Conservation (phyloP, 1,140 invertebrate species). For the Drosophila arizonae region DNA sequence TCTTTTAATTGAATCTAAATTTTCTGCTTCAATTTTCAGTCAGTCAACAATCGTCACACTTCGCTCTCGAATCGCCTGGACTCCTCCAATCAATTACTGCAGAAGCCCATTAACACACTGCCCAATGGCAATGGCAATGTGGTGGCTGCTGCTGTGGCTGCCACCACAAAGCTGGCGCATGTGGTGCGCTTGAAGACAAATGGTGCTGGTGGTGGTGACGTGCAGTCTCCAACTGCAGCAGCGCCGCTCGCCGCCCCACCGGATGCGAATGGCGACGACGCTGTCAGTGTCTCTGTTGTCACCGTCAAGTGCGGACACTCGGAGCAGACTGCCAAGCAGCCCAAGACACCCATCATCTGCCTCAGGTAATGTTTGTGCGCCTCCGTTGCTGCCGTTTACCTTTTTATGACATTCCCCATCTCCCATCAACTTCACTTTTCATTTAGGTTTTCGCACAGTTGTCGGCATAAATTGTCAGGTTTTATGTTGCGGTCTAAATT, state of each 20-base stretch:
- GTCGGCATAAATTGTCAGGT: slow-evolving; percentile 52
- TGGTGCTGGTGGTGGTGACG: slow-evolving; percentile 29
- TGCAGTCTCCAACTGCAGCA: slow-evolving; percentile 6
- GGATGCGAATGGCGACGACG: slow-evolving; percentile 46
- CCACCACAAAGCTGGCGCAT: slow-evolving; percentile 63
- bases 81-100: slow-evolving; percentile 73
- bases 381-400: slow-evolving; percentile 31
- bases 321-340: slow-evolving; percentile 26
- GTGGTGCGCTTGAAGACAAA: slow-evolving; percentile 63
- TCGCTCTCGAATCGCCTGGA: slow-evolving; percentile 75
- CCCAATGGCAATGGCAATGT: slow-evolving; percentile 58
- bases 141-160: slow-evolving; percentile 62
- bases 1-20: too few relatives aligned
- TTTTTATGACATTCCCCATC: slow-evolving; percentile 31
- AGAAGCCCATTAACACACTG: slow-evolving; percentile 57
- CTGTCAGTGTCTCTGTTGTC: slow-evolving; percentile 58
- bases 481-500: slow-evolving; percentile 63
- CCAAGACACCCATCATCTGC: slow-evolving; percentile 59
- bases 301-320: slow-evolving; percentile 49
- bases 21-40: slow-evolving; percentile 38
- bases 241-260: slow-evolving; percentile 40
- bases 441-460: slow-evolving; percentile 60
- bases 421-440: slow-evolving; percentile 55
- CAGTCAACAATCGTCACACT: slow-evolving; percentile 78
- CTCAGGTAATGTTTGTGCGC: slow-evolving; percentile 68